phyloP scores from a whole-genome alignment of 1,140 invertebrate genomes.

The Yoshiicerus persimilis region DNA sequence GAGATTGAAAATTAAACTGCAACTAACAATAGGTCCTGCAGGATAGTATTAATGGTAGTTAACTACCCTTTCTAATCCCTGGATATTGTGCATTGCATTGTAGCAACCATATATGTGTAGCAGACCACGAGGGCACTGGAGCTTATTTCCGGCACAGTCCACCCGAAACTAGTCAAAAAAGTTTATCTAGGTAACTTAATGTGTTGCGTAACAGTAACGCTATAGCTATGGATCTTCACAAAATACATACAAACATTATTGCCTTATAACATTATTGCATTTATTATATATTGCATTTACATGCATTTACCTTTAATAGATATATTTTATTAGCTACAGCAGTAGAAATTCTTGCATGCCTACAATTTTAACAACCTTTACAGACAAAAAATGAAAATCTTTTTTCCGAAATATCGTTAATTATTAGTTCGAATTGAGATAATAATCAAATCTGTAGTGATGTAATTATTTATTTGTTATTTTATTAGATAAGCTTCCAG shows the following conservation, averaged over 20 bases:
- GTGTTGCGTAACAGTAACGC: not conserved
- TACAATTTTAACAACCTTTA: not conserved
- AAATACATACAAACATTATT: not conserved
- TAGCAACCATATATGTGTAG: not conserved
- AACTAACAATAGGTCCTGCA: not conserved
- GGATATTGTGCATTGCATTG: not conserved
- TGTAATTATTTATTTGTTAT: too few species aligned
- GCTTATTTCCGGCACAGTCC: conserved; percentile 1
- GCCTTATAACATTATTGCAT: not conserved
- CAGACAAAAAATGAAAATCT: not conserved
- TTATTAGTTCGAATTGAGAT: too few species aligned
- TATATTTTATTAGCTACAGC: not conserved
- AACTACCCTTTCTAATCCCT: not conserved
- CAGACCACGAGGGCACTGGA: not conserved
- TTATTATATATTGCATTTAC: not conserved
- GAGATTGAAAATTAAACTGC: not conserved
- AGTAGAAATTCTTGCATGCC: too few species aligned
- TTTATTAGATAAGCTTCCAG: too few species aligned
- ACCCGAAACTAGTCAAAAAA: not conserved
- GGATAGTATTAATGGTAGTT: not conserved
- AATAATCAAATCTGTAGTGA: too few species aligned
- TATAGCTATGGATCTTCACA: not conserved
- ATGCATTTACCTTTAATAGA: not conserved
- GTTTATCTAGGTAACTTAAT: not conserved
- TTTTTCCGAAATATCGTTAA: too few species aligned